Evolutionary conservation across 2,113 vertebrate genomes (phyloP).

Genomic region (Alaudala cheleensis): DNA sequence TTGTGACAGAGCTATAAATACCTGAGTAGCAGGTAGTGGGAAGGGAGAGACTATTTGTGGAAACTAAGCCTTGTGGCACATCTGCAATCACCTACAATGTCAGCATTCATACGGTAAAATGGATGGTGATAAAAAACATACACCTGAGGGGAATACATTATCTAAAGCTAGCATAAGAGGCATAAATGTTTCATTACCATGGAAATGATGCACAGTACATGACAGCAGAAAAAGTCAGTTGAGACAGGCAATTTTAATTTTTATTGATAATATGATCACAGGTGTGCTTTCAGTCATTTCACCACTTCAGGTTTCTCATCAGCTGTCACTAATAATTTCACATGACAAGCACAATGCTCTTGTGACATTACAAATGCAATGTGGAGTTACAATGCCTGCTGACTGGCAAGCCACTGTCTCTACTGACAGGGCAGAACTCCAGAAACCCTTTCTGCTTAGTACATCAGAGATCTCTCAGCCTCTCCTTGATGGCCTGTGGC

Average conservation of each 20-base stretch:
- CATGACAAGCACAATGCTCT: conserved; percentile 23
- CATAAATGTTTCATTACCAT: conserved; percentile 55
- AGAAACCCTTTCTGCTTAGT: neutral
- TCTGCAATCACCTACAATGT: conserved; percentile 23
- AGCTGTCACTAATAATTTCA: conserved; percentile 68
- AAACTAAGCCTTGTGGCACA: neutral
- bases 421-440: neutral
- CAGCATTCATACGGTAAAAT: conserved; percentile 23
- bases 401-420: neutral
- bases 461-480: neutral
- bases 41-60: neutral
- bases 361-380: conserved; percentile 28
- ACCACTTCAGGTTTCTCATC: conserved; percentile 38
- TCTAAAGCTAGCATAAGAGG: neutral
- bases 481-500: neutral
- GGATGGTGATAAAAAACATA: conserved; percentile 14
- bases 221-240: conserved; percentile 31
- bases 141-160: neutral
- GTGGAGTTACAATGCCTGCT: neutral
- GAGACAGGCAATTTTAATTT: conserved; percentile 65
- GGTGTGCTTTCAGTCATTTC: conserved; percentile 70
- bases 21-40: neutral
- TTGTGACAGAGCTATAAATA: conserved; percentile 25
- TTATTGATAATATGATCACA: conserved; percentile 70
- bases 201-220: conserved; percentile 15